A percentile compares a stretch with the other conserved stretches of the same genome.
phyloP scores from a whole-genome alignment of 2,797 vertebrate genomes.

The Catostomus latipinnis region DNA sequence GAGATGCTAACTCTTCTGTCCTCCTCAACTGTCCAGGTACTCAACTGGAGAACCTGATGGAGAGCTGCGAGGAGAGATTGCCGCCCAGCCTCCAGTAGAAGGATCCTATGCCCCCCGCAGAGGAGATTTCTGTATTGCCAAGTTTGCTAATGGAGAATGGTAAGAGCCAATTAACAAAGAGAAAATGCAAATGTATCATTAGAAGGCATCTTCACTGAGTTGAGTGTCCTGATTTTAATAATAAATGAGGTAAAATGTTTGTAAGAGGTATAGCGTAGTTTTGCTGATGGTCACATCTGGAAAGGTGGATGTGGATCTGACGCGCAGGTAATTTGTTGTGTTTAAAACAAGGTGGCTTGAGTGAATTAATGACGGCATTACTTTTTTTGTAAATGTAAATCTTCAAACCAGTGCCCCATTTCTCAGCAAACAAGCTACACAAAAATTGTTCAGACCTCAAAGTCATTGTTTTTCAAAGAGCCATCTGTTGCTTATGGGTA shows the following conservation, averaged over 20 bases:
- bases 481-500: constrained; percentile 28
- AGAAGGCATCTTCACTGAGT: neutral
- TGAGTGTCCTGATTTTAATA: neutral
- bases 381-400: no score
- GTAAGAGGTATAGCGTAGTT: constrained; percentile 4
- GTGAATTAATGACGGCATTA: neutral
- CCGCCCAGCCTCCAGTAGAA: constrained; percentile 88
- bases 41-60: constrained; percentile 96
- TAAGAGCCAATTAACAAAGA: constrained; percentile 65
- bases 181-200: neutral
- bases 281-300: constrained; percentile 1
- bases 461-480: neutral
- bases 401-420: neutral
- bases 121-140: constrained; percentile 94
- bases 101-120: constrained; percentile 87
- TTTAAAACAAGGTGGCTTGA: neutral
- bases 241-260: constrained; percentile 1
- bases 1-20: constrained; percentile 1
- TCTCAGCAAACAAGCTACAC: neutral
- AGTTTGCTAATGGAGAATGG: constrained; percentile 95
- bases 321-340: neutral
- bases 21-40: constrained; percentile 75
- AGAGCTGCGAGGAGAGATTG: constrained; percentile 92
- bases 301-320: neutral
- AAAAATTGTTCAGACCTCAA: neutral